Evolutionary conservation across 1,140 invertebrate species (phyloP).

Genomic region (Dreissena rostriformis): DNA sequence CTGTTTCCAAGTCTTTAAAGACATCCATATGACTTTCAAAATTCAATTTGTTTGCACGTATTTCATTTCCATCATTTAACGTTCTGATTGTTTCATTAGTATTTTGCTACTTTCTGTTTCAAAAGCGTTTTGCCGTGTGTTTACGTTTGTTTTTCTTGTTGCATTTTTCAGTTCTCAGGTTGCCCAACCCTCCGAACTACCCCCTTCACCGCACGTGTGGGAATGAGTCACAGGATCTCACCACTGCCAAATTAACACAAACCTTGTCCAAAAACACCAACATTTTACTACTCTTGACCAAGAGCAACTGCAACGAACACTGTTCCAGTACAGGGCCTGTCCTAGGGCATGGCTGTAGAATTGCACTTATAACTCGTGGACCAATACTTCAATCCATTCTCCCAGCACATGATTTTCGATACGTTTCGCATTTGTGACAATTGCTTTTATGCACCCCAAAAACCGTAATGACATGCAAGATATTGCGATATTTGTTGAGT

Average conservation of each 20-base stretch:
- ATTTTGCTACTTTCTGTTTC: too few species aligned
- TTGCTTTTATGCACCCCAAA: background rate
- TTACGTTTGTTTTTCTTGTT: slow-evolving; percentile 48
- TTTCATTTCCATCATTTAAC: too few species aligned
- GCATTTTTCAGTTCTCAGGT: slow-evolving; percentile 94
- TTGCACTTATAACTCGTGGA: too few species aligned
- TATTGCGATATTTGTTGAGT: too few species aligned
- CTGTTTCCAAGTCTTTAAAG: too few species aligned
- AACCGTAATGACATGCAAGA: too few species aligned
- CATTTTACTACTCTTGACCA: background rate
- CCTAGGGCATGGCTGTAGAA: too few species aligned
- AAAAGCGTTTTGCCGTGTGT: background rate
- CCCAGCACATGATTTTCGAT: background rate
- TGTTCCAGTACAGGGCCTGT: background rate
- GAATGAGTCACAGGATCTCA: slow-evolving; percentile 83
- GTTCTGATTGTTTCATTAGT: too few species aligned
- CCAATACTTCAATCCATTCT: too few species aligned
- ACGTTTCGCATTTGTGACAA: background rate
- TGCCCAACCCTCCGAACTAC: slow-evolving; percentile 97
- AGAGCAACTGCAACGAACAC: background rate
- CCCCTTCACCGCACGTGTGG: slow-evolving; percentile 98
- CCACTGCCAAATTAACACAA: slow-evolving; percentile 53
- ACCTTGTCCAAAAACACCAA: background rate
- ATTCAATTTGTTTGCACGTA: too few species aligned
- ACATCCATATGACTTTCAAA: too few species aligned